Evolutionary conservation across 2,113 vertebrate species (phyloP), one percentile per base, ranked within the genome.

Genomic region (Catagonus wagneri): DNA sequence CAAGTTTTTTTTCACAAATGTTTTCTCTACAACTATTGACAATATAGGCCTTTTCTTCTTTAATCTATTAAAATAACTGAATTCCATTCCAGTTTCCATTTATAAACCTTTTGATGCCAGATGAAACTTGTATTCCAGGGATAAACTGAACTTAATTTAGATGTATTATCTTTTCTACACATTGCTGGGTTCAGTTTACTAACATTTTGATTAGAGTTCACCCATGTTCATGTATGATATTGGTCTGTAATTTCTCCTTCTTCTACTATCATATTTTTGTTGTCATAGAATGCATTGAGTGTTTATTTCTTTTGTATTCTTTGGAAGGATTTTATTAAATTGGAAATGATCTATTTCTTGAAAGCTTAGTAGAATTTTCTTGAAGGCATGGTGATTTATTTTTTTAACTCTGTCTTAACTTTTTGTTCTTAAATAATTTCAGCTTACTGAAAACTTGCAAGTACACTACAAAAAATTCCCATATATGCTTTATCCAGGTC

Each of bases 311-410:
- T 95, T 54, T 72, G 52, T 79, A 72, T 80, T 91, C 56, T 34
- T 66, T 86, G 34, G 58, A 58, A 86, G 16, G 12, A 2, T 39
- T 78, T 11, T 65, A n/a, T 72, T 79, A 61, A 72, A 80, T 44
- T 95, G 75, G 56, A 52, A 95, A 87, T 72, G n/a, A 34, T 65
- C 44, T 80, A 23, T 58, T 80, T 34, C 80, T 91, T 91, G 39
- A 91, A 91, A 79, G 63, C 44, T 86, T 54, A 86, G n/a, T 56
- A 86, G 44, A 69, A 23, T 72, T 86, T 91, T 79, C 27, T 79
- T 65, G 16, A 85, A 79, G 54, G 39, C 9, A 16, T 27, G 19
- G 60, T 29, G 16, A 58, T 90, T 65, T 68, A 44, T 34, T 83
- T 75, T 90, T 90, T 63, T 60, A 84, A 78, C 36, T 39, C 19